Conservation (phyloP, 2,888 invertebrate genomes). For the Poecilus cupreus region DNA sequence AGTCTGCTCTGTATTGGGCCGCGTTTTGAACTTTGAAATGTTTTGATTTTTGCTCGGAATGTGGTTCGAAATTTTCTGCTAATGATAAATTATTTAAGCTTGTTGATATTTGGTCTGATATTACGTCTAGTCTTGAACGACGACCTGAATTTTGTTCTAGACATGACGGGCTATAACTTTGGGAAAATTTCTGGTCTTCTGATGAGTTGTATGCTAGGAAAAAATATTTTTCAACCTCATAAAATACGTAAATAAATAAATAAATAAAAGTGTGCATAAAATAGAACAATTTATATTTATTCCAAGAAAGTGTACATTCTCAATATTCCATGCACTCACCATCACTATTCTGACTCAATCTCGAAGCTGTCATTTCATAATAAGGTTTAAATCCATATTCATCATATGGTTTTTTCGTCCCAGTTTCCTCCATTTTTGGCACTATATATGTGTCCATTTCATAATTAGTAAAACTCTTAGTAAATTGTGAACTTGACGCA, state of each 20-base stretch:
- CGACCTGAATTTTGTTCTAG: slow-evolving; percentile 28
- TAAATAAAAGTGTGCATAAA: neutral
- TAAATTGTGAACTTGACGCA: slow-evolving; percentile 63
- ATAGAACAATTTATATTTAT: neutral
- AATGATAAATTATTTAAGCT: slow-evolving; percentile 19
- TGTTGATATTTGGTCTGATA: slow-evolving; percentile 15
- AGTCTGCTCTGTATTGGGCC: neutral
- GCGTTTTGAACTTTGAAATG: neutral
- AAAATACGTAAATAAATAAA: neutral
- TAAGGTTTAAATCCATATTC: slow-evolving; percentile 37
- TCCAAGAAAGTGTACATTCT: neutral
- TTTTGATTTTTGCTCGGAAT: neutral
- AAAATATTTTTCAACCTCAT: neutral
- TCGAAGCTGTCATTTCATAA: neutral
- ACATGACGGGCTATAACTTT: slow-evolving; percentile 40
- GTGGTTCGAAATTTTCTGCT: neutral
- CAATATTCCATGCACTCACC: slow-evolving; percentile 13
- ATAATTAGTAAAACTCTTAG: slow-evolving; percentile 54
- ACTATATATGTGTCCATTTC: slow-evolving; percentile 48
- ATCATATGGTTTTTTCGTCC: neutral
- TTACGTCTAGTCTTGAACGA: slow-evolving; percentile 33
- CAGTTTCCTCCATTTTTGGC: slow-evolving; percentile 50
- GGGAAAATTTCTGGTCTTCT: neutral
- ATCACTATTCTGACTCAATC: slow-evolving; percentile 16
- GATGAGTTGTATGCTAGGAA: neutral